Base-by-base conservation (phyloP, 2,888 invertebrate genomes). In the Pheosia tremula region DNA sequence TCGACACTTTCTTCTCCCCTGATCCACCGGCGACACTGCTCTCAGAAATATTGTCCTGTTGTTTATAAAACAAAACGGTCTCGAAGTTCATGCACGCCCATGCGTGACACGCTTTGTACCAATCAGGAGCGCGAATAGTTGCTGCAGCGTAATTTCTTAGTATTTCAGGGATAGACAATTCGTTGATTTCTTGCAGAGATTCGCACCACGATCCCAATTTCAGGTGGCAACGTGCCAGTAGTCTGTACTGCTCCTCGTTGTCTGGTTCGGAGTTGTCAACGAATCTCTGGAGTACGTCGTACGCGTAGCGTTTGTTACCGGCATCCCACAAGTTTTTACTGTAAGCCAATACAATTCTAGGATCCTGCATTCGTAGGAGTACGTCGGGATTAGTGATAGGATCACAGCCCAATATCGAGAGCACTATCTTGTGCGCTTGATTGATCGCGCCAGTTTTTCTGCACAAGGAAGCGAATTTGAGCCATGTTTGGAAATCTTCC, bases 31-130 rank as follows among this genome's bases (percentile, higher is more conserved):
- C 90, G 6, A 89, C 71, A 69, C 93, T 92, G 63, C 90, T 92
- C 66, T 93, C 93, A 0, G 93, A 92, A 36, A 84, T 78, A 64
- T 92, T 92, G 59, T 92, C 93, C 66, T 91, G 94, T 65, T 94
- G 93, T 72, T 95, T 95, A 75, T 95, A 95, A 71, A 95, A 95
- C 9, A 95, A 75, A 0, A 98, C 98, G 0, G 99, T 98, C 90
- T 99, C 98, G 82, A 98, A 99, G 90, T 99, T 99, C 95, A 98
- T 98, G 82, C 98, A 98, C 0, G 99, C 99, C 96, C 98, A 98
- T 0, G 98, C 96, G 89, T 99, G 99, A 97, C 99, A 99, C 0
- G 99, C 99, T 91, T 98, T 98, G 84, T 98, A 98, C 98, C 99
- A 99, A 53, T 96, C 96, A 0, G 96, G 95, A 77, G 98, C 97